Base-by-base conservation (phyloP, 1,140 invertebrate species). In the Babylonia areolata region DNA sequence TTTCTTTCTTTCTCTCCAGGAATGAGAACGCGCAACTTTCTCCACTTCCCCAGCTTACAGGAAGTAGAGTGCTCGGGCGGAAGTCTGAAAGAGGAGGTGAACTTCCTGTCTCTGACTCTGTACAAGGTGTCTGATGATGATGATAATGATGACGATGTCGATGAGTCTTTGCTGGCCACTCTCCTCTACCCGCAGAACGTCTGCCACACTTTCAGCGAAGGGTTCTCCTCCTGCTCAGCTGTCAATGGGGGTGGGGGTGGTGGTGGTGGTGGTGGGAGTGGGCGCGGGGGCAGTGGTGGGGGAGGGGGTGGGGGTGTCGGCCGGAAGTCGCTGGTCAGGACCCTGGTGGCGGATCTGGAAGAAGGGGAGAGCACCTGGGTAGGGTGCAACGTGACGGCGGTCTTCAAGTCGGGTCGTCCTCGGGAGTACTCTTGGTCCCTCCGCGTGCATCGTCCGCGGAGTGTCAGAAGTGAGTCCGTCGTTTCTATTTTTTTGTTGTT, bases 41-140 rank as follows among this genome's bases (percentile, higher is more conserved):
- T 40, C 20, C 35, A 35, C 39, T 69, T 82, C 12, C 81, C 31
- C 37, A 82, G 51, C n/a, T 35, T 82, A 82, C 54, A 82, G 58
- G 81, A 82, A 82, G 81, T 82, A 9, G 81, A 82, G 39, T 82
- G 81, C 71, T 82, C 81, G 12, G 81, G 81, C 15, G 58, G 35
- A 71, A 64, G 37, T 69, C 37, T 82, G 12, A 35, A n/a, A 28
- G 35, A 31, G 35, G 81, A 69, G 23, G 81, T 69, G 11, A 54
- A 82, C 23, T n/a, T 82, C 20, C 39, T 82, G 54, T 82, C 81
- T 2, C 81, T 82, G 28, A 82, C 54, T 54, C 23, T 82, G 31
- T 82, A 39, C 58, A 40, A 35, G 37, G 9, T 40, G 15, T 39
- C 33, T 3, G 31, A 58, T 15, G n/a, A n/a, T n/a, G n/a, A n/a